These are phyloP conservation scores for Megalurothrips usitatus DNA, from an alignment of 2,888 invertebrate species.

Conservation along the genomic window DNA sequence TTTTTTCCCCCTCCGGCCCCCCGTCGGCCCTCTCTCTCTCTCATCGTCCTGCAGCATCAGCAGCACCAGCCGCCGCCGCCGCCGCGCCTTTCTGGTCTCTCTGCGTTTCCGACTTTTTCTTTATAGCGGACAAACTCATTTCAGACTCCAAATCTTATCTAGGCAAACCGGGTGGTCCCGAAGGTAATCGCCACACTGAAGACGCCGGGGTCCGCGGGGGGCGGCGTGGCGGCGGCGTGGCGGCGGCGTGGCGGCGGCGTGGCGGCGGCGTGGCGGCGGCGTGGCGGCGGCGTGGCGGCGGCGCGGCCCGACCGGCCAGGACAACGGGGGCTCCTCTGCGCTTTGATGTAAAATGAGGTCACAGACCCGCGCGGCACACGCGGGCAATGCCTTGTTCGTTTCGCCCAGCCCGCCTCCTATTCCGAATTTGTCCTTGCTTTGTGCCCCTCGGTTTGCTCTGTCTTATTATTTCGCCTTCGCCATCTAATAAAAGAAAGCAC, in stretches of 20 bases:
- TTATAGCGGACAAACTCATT: slow-evolving; percentile 12
- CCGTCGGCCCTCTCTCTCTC: not conserved
- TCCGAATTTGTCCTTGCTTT: not conserved
- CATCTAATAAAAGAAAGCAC: not conserved
- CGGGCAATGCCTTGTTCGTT: not conserved
- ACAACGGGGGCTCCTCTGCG: not conserved
- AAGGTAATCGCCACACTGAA: not conserved
- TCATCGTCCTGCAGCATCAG: not conserved
- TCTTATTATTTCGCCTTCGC: not conserved
- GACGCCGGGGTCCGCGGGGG: not conserved
- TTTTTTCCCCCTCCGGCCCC: not conserved
- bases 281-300: too few relatives aligned
- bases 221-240: too few relatives aligned
- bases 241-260: too few relatives aligned
- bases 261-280: too few relatives aligned
- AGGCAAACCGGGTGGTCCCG: slow-evolving; percentile 25
- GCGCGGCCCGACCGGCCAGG: not conserved
- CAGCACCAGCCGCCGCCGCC: too few relatives aligned
- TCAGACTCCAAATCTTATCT: slow-evolving; percentile 18
- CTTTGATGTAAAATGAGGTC: slow-evolving; percentile 23
- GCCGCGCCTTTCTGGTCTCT: not conserved
- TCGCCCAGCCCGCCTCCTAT: not conserved
- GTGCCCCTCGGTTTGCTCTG: not conserved
- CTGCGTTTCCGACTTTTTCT: slow-evolving; percentile 15
- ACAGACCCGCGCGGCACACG: not conserved